Evolutionary conservation across 2,888 invertebrate genomes (phyloP).

Genomic region (Frankliniella intonsa): DNA sequence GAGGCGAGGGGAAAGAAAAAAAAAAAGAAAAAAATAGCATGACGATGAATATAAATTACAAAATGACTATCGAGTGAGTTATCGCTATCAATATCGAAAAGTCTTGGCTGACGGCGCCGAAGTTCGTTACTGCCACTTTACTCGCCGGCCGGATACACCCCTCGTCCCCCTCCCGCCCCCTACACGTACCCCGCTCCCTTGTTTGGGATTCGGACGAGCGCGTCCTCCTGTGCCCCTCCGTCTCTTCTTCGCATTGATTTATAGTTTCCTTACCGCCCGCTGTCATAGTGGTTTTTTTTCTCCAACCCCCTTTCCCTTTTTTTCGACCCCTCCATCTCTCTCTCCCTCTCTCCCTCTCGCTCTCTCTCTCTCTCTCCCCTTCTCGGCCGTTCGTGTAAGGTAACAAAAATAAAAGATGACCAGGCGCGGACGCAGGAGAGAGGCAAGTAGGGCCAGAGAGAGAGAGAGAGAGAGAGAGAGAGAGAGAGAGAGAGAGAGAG

Average conservation of each 20-base stretch:
- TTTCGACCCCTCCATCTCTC: neutral
- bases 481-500: too few species aligned
- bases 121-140: conserved; percentile 1
- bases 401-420: conserved; percentile 25
- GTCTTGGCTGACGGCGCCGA: neutral
- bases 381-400: neutral
- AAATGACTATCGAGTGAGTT: neutral
- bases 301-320: neutral
- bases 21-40: too few species aligned
- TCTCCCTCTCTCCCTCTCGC: neutral
- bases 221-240: neutral
- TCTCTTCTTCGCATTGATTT: conserved; percentile 16
- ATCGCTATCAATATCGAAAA: neutral
- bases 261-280: conserved; percentile 18
- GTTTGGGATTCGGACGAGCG: neutral
- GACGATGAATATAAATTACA: neutral
- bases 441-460: too few species aligned
- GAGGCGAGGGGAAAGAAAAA: too few species aligned
- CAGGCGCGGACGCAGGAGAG: neutral
- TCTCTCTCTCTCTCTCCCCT: neutral
- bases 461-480: too few species aligned
- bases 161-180: neutral
- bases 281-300: neutral
- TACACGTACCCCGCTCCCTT: neutral
- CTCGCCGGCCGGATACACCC: neutral